phyloP scores from a whole-genome alignment of 2,113 vertebrate species.

The Numenius arquata region DNA sequence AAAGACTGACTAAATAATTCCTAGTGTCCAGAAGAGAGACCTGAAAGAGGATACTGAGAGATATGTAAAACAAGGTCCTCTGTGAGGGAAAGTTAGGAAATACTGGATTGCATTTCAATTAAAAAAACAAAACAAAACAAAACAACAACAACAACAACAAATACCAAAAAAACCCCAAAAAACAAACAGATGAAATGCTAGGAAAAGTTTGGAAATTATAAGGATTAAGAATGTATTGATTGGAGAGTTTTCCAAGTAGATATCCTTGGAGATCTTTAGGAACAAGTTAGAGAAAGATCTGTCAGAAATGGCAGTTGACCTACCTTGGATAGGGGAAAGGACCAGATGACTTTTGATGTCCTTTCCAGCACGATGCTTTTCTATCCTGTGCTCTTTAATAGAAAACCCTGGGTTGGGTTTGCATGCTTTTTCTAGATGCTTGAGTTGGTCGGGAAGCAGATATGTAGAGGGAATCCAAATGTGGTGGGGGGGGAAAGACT shows the following conservation, averaged over 20 bases:
- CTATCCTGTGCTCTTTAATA: neutral
- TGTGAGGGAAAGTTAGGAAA: neutral
- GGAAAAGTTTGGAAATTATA: neutral
- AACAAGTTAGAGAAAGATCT: neutral
- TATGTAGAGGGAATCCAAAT: neutral
- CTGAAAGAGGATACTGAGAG: neutral
- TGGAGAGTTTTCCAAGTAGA: neutral
- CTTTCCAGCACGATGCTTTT: neutral
- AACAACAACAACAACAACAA: no score
- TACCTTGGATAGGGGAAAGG: neutral
- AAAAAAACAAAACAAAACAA: neutral
- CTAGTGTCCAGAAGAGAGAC: neutral
- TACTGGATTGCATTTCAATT: neutral
- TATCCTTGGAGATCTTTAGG: neutral
- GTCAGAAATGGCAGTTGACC: neutral
- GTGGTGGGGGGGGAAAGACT: accelerated
- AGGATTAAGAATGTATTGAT: neutral
- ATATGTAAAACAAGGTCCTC: neutral
- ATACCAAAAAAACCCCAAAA: no score
- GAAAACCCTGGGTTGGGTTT: neutral
- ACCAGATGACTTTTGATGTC: neutral
- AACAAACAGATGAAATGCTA: neutral
- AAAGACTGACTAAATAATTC: neutral
- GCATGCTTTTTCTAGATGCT: neutral
- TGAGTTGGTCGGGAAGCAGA: neutral